Percentiles rank a stretch among this genome's conserved stretches.
phyloP scores from a whole-genome alignment of 2,113 vertebrate species.

The Acrocephalus kingi region DNA sequence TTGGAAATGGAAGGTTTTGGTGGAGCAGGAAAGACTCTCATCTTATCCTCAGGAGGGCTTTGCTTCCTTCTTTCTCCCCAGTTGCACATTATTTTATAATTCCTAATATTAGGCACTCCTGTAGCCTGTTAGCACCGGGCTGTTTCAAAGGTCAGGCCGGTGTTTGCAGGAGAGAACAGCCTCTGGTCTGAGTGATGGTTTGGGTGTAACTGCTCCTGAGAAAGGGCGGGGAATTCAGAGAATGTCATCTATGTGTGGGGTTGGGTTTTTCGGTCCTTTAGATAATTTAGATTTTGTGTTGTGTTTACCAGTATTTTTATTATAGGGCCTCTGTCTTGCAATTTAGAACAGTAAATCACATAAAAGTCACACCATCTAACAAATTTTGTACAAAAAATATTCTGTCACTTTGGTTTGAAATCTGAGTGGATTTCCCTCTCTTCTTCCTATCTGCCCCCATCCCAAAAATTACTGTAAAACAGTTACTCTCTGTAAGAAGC shows the following conservation, averaged over 20 bases:
- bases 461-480: not conserved
- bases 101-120: not conserved
- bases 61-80: not conserved
- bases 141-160: not conserved
- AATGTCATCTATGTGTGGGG: slow-evolving; percentile 52
- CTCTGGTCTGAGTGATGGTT: slow-evolving; percentile 39
- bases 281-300: slow-evolving; percentile 23
- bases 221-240: slow-evolving; percentile 51
- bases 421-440: not conserved
- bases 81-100: not conserved
- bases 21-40: not conserved
- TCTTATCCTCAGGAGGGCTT: not conserved
- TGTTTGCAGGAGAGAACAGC: slow-evolving; percentile 9
- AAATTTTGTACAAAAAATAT: not conserved
- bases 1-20: slow-evolving; percentile 10
- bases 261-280: slow-evolving; percentile 30
- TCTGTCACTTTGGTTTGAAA: not conserved
- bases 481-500: not conserved
- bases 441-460: not conserved
- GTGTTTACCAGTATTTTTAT: slow-evolving; percentile 31
- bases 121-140: not conserved
- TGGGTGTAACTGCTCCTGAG: slow-evolving; percentile 56
- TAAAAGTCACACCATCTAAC: not conserved
- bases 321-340: not conserved
- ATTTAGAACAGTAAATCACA: not conserved